Evolutionary conservation across 2,888 invertebrate genomes (phyloP), one percentile per base, ranked within the genome.

Genomic region (Folsomia manolachei): DNA sequence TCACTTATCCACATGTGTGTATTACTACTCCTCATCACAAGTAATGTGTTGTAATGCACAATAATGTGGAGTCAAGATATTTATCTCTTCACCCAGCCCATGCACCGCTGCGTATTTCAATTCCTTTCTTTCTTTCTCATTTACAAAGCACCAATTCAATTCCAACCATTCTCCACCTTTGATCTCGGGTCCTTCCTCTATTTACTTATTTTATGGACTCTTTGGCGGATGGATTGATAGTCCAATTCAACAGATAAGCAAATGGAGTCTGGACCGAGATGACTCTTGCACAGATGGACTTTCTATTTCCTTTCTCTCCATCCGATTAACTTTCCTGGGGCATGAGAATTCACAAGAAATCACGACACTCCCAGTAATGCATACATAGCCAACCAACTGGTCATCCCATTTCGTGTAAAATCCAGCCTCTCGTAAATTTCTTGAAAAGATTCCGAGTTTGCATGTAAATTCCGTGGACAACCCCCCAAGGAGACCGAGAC

Each of bases 311-410:
- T 73, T 76, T 70, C 14, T 9, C 39, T 14, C 39, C 7, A 78
- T 78, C 78, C 78, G 78, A 78, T 76, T 78, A 75, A 73, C 72
- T 78, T 75, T 71, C 75, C 75, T 73, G 14, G 68, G 68, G 70
- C 67, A 64, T 7, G 63, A 69, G 60, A 52, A 52, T 18, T 14
- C 65, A 72, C 26, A 4, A 39, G 39, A 39, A 39, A 39, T 39
- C 39, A 39, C 39, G 39, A 39, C 39, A 39, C 39, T 14, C 4
- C 39, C 39, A 39, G 39, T n/a, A n/a, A 39, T 39, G 39, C 14
- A 39, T 39, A 39, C 39, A 39, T 39, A 39, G 51, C 51, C 18
- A 51, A 51, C 51, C 51, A 51, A 51, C 9, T 51, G 51, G 51
- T 9, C 51, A n/a, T n/a, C n/a, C n/a, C n/a, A n/a, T n/a, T n/a